Conservation (phyloP, 2,888 invertebrate genomes). For the Pollenia angustigena region DNA sequence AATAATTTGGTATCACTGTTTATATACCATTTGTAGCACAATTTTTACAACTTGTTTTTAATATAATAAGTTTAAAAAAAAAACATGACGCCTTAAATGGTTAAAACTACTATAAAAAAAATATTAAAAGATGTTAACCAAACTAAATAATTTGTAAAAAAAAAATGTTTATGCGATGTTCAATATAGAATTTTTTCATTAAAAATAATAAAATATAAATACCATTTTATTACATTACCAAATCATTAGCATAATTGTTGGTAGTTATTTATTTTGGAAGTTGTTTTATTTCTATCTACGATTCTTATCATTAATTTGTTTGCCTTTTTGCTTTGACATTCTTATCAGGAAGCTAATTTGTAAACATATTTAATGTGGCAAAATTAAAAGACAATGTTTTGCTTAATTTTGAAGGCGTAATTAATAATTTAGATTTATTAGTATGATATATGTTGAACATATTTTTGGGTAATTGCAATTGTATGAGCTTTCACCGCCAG, state of each 20-base stretch:
- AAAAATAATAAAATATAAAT: conserved; percentile 8
- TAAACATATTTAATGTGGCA: background rate
- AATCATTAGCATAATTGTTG: conserved; percentile 36
- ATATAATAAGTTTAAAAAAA: background rate
- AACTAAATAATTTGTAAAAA: conserved; percentile 34
- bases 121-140: conserved; percentile 27
- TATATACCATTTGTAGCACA: conserved; percentile 1
- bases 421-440: conserved; percentile 18
- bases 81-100: conserved; percentile 51
- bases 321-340: too few species aligned
- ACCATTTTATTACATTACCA: conserved; percentile 13
- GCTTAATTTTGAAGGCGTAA: conserved; percentile 11
- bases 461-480: conserved; percentile 37
- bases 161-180: background rate
- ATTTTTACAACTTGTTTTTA: conserved; percentile 1
- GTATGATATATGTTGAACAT: background rate
- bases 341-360: conserved; percentile 11
- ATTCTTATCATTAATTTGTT: background rate
- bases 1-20: background rate
- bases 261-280: background rate
- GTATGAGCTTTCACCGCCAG: conserved; percentile 23
- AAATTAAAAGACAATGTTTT: background rate
- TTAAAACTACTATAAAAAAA: background rate
- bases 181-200: conserved; percentile 8
- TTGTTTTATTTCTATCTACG: background rate